phyloP scores from a whole-genome alignment of 2,888 invertebrate species.

The Microdon myrmicae region DNA sequence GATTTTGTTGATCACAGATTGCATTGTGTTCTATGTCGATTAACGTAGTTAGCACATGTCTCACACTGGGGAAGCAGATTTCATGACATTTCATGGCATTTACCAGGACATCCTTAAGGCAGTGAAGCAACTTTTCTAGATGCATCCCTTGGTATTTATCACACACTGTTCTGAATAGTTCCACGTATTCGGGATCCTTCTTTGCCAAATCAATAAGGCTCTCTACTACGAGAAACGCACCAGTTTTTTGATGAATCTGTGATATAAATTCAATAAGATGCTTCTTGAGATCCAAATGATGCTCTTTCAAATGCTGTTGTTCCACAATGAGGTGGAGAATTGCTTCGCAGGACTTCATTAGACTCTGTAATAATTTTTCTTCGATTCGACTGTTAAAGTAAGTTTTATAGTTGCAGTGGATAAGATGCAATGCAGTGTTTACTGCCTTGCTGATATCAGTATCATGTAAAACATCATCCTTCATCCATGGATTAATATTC shows the following conservation, averaged over 20 bases:
- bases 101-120: neutral
- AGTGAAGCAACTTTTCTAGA: neutral
- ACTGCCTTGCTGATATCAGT: conserved; percentile 6
- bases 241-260: conserved; percentile 17
- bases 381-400: conserved; percentile 15
- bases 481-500: conserved; percentile 27
- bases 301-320: conserved; percentile 1
- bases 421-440: conserved; percentile 8
- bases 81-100: neutral
- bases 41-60: conserved; percentile 10
- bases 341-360: conserved; percentile 18
- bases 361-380: neutral
- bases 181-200: conserved; percentile 5
- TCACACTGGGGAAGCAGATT: neutral
- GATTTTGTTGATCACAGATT: conserved; percentile 8
- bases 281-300: conserved; percentile 11
- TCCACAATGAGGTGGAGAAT: conserved; percentile 10
- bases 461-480: conserved; percentile 15
- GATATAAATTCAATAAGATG: conserved; percentile 15
- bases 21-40: conserved; percentile 21
- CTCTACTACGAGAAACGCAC: neutral
- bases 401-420: conserved; percentile 18
- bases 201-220: conserved; percentile 1
- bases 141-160: neutral
- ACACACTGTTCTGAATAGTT: conserved; percentile 4